Conservation (phyloP, 2,888 invertebrate genomes). For the Tenthredo mesomela region DNA sequence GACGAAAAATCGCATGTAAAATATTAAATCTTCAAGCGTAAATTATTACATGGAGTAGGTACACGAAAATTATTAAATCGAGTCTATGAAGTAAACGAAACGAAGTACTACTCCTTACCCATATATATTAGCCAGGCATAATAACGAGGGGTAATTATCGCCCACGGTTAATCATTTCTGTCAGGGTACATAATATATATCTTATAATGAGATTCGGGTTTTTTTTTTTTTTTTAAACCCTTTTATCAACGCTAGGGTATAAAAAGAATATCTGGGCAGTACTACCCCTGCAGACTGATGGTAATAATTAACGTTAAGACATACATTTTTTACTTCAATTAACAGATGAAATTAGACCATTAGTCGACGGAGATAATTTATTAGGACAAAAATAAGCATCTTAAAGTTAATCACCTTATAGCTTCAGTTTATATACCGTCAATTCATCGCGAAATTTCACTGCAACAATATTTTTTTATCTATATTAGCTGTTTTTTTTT, state of each 20-base stretch:
- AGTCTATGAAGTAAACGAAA: not conserved
- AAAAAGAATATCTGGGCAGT: not conserved
- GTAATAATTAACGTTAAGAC: slow-evolving; percentile 21
- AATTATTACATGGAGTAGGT: not conserved
- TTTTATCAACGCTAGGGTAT: not conserved
- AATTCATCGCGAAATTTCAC: not conserved
- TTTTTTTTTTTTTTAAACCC: slow-evolving; percentile 11
- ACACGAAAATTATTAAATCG: not conserved
- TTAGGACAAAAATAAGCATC: not conserved
- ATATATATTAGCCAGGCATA: not conserved
- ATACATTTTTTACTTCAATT: slow-evolving; percentile 30
- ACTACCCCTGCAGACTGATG: not conserved
- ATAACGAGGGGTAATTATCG: slow-evolving; percentile 42
- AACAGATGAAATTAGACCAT: slow-evolving; percentile 30
- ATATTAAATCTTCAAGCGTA: not conserved
- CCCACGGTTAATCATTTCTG: slow-evolving; percentile 34
- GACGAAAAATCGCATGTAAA: too few species aligned
- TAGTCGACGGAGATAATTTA: not conserved
- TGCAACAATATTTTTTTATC: not conserved
- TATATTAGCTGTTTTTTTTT: not conserved
- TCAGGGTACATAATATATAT: slow-evolving; percentile 12
- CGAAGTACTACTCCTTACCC: not conserved
- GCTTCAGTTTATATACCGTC: not conserved
- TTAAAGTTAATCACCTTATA: not conserved
- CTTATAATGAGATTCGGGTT: slow-evolving; percentile 16